A percentile compares a stretch with the other conserved stretches of the same genome.
Conservation (phyloP, 1,140 invertebrate genomes). For the Cylas formicarius region DNA sequence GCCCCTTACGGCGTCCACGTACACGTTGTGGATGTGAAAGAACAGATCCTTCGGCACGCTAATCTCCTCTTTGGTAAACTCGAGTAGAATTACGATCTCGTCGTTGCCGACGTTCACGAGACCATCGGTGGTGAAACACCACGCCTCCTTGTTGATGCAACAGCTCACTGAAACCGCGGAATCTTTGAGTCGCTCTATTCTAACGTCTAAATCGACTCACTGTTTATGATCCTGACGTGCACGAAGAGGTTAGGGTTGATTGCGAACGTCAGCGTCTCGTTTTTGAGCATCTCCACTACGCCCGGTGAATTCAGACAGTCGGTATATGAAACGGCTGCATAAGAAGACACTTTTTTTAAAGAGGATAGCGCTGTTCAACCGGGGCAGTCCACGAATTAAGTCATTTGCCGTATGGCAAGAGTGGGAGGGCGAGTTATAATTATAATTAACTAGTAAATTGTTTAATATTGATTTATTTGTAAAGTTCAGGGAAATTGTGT, state of each 20-base stretch:
- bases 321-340: slow-evolving; percentile 51
- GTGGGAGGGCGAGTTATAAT: background rate
- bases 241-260: slow-evolving; percentile 73
- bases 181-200: background rate
- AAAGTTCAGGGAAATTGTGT: too few species aligned
- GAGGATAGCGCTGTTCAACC: too few species aligned
- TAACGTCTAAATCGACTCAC: slow-evolving; percentile 48
- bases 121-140: slow-evolving; percentile 75
- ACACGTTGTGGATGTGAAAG: slow-evolving; percentile 65
- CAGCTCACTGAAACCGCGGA: slow-evolving; percentile 64
- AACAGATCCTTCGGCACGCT: slow-evolving; percentile 72
- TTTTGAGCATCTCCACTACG: slow-evolving; percentile 48
- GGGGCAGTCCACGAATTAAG: too few species aligned
- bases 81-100: slow-evolving; percentile 74
- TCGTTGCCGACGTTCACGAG: slow-evolving; percentile 78
- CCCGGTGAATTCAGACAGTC: slow-evolving; percentile 47
- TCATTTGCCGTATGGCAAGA: too few species aligned
- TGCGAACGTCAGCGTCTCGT: slow-evolving; percentile 68
- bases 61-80: slow-evolving; percentile 62
- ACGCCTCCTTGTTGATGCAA: slow-evolving; percentile 71
- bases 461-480: too few species aligned
- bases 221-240: slow-evolving; percentile 67
- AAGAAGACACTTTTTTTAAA: too few species aligned
- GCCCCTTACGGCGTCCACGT: slow-evolving; percentile 70
- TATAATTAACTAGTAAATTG: background rate